Conservation (phyloP, 35 echinoderm and acorn worm genomes). For the Anneissia japonica region DNA sequence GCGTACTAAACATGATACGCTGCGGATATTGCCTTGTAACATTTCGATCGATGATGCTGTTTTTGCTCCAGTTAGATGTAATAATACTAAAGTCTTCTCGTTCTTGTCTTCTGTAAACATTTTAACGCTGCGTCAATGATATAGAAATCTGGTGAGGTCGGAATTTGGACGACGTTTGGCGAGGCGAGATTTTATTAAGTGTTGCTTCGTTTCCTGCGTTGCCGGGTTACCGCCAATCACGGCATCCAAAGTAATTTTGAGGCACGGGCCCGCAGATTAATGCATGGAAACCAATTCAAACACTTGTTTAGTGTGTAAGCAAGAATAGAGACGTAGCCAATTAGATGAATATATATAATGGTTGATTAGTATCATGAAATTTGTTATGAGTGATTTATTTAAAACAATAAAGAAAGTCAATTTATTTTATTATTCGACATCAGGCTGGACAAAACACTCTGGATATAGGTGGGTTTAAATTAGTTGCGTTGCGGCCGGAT, state of each 20-base stretch:
- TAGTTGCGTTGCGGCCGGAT: too few species aligned
- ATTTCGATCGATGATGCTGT: background rate
- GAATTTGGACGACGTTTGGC: background rate
- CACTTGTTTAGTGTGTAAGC: background rate
- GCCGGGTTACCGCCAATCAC: background rate
- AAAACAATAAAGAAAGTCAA: too few species aligned
- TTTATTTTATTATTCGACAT: too few species aligned
- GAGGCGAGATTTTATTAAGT: background rate
- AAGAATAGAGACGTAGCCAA: background rate
- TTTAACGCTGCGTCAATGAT: background rate
- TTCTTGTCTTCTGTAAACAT: background rate
- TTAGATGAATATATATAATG: background rate
- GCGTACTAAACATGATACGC: background rate
- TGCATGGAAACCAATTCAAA: background rate
- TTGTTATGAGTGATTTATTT: too few species aligned
- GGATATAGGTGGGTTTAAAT: too few species aligned
- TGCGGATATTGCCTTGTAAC: background rate
- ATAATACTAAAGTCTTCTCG: background rate
- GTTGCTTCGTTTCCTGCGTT: background rate
- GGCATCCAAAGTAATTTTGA: background rate
- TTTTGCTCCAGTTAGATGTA: background rate
- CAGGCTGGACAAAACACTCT: too few species aligned
- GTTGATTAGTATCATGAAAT: too few species aligned
- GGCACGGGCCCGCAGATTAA: background rate
- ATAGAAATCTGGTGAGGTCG: background rate